These are phyloP conservation scores for Melanerpes aurifrons DNA, from an alignment of 2,113 vertebrate species.

Conservation along the genomic window DNA sequence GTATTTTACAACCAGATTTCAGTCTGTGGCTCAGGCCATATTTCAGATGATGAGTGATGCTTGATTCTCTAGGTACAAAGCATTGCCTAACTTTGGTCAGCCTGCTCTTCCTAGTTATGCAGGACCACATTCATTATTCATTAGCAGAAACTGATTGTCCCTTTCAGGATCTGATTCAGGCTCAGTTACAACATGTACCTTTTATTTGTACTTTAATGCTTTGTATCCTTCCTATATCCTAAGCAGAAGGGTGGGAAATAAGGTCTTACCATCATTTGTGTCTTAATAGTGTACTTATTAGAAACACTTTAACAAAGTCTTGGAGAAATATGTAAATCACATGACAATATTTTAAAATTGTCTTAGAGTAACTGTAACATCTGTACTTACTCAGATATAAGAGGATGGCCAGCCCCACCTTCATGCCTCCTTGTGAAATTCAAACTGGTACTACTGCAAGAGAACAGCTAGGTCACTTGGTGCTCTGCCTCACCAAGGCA, in stretches of 20 bases:
- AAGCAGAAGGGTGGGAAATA: not conserved
- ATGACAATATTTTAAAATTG: not conserved
- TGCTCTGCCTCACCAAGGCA: not conserved
- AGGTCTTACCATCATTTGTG: not conserved
- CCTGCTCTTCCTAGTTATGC: not conserved
- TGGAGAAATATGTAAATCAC: not conserved
- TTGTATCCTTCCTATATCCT: not conserved
- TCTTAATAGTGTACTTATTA: not conserved
- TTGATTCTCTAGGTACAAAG: not conserved
- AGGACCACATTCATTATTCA: not conserved
- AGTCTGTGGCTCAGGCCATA: not conserved
- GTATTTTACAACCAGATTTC: not conserved
- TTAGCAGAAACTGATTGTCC: not conserved
- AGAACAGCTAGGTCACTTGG: not conserved
- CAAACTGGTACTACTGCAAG: slow-evolving; percentile 10
- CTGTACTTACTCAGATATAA: slow-evolving; percentile 68
- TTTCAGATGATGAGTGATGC: not conserved
- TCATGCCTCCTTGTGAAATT: slow-evolving; percentile 39
- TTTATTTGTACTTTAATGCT: not conserved
- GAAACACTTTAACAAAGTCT: not conserved
- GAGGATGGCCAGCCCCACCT: slow-evolving; percentile 48
- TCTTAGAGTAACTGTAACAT: not conserved
- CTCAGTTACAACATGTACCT: not conserved
- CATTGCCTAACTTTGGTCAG: not conserved
- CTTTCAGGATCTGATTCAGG: not conserved